Evolutionary conservation across 2,888 invertebrate species (phyloP), one percentile per base, ranked within the genome.

Genomic region (Epinotia demarniana): DNA sequence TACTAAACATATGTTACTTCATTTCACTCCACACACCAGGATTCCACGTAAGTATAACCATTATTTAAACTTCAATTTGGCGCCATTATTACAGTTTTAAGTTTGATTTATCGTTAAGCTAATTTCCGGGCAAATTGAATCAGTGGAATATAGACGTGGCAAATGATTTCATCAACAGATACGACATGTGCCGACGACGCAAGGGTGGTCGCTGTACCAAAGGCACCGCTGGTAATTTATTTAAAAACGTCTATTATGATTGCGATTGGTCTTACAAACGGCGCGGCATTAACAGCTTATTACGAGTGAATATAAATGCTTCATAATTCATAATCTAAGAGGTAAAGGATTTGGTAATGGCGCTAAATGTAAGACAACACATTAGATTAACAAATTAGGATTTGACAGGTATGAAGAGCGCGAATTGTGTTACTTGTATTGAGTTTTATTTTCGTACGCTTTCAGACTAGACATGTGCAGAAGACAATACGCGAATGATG

Each of bases 381-480:
- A 49, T 55, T 66, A 71, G 64, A 66, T 71, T 75, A 68, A 76
- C 73, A 67, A 73, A 67, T 73, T 75, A 62, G 68, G 74, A 64
- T 73, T 58, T 61, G 72, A 57, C 39, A 72, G 67, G 75, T 55
- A 62, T 46, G 19, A 76, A 76, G 71, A 70, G 57, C 62, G 18
- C 61, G 11, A 55, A 66, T 39, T 70, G 68, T 73, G 63, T 79
- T 82, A 77, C 84, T 82, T 82, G 85, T 88, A 87, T 88, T 91
- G 84, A 92, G 92, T 90, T 92, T 90, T 93, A 88, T 95, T 95
- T 94, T 94, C 95, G 90, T 95, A 90, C 85, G 85, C 92, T 97
- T 97, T 94, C 98, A 98, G 98, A 97, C 97, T 98, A 96, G 98
- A 98, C 97, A 98, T 98, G 98, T 98, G 98, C 97, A 97, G 98